A percentile compares a stretch with the other conserved stretches of the same genome.
Conservation (phyloP, 2,797 vertebrate species). For the Anolis apletophallus region DNA sequence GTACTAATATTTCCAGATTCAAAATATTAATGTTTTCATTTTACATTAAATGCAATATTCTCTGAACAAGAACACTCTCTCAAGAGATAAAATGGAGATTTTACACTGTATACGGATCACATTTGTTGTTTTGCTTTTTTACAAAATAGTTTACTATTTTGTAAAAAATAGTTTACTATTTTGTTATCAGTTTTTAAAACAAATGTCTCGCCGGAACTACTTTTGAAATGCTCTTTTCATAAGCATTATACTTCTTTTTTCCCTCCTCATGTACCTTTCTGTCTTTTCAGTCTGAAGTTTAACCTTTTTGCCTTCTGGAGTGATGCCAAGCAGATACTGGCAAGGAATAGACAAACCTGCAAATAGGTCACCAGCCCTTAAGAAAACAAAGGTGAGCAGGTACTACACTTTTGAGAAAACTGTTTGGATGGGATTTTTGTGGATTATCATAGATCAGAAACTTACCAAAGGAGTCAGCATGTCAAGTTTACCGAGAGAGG, state of each 20-base stretch:
- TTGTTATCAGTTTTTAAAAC: neutral
- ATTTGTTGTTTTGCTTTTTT: neutral
- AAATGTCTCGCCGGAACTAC: neutral
- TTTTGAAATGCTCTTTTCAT: conserved; percentile 19
- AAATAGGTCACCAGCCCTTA: conserved; percentile 64
- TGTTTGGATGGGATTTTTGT: conserved; percentile 69
- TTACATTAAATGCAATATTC: neutral
- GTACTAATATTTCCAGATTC: neutral
- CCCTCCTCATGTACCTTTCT: conserved; percentile 20
- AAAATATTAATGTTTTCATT: neutral
- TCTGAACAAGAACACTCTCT: neutral
- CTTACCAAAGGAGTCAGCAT: conserved; percentile 69
- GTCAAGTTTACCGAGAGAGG: conserved; percentile 71
- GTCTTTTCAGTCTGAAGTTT: conserved; percentile 59
- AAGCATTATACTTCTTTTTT: neutral
- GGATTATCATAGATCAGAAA: conserved; percentile 74
- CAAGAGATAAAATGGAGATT: neutral
- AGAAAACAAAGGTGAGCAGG: conserved; percentile 64
- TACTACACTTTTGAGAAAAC: conserved; percentile 62
- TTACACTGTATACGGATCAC: neutral
- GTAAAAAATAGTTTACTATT: no score
- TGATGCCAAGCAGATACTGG: conserved; percentile 64
- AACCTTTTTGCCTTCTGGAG: conserved; percentile 67
- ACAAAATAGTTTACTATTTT: no score
- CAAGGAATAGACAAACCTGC: conserved; percentile 68